Evolutionary conservation across 2,797 vertebrate species (phyloP), one percentile per base, ranked within the genome.

Genomic region (Naso thynnoides): DNA sequence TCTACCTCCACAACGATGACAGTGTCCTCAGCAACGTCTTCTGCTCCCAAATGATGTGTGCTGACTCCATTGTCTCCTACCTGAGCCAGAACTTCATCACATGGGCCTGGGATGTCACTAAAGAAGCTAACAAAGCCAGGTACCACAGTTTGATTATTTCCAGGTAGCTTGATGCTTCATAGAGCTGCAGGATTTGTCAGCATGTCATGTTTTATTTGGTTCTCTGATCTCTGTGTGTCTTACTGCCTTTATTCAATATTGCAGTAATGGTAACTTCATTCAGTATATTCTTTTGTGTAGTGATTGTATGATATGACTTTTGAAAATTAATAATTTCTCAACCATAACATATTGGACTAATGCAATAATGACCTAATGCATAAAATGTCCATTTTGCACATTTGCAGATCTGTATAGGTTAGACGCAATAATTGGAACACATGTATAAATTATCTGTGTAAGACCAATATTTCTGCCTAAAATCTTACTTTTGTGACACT

Each of bases 1-100:
- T 99, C 96, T 99, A 99, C 96, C 98, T 99, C 96, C 98, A 99
- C 94, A 98, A 99, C 0, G 98, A 99, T 76, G 97, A 99, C 94
- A 99, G 98, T 78, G 98, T 99, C 86, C 96, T 99, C 93, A 95
- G 98, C 92, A 99, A 99, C 3, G 98, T 99, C 76, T 99, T 99
- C 95, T 99, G 98, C 94, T 99, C 98, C 82, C 98, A 99, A 93
- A 98, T 99, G 97, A 96, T 99, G 92, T 99, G 98, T 84, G 98
- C 98, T 44, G 98, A 99, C 83, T 99, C 98, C 86, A 97, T 99
- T 84, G 97, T 99, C 83, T 97, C 98, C 62, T 99, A 99, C 82
- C 94, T 99, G 93, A 99, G 98, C 95, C 98, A 99, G 95, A 99
- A 99, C 95, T 99, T 98, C 94, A 99, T 99, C 90, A 99, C 97